Percentiles rank a stretch among this genome's conserved stretches.
Evolutionary conservation across 2,113 vertebrate species (phyloP).

Genomic region (Trogon surrucura): DNA sequence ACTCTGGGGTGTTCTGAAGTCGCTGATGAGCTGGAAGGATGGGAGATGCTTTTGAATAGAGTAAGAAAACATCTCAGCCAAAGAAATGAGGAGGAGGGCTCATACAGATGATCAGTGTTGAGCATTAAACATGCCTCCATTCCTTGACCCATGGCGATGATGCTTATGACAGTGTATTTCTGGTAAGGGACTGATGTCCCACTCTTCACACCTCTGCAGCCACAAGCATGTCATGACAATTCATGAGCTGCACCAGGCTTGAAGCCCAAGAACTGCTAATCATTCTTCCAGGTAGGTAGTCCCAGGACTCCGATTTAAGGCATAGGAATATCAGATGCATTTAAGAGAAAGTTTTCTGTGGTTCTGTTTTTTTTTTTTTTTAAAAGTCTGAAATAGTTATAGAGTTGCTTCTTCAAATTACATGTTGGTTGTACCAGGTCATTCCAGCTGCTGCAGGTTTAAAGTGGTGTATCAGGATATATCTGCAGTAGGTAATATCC

Average conservation of each 20-base stretch:
- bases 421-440: not conserved
- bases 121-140: not conserved
- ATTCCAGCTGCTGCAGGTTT: not conserved
- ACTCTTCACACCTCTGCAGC: not conserved
- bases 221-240: not conserved
- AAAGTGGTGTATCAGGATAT: not conserved
- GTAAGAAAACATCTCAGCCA: not conserved
- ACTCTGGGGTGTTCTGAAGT: not conserved
- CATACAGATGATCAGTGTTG: not conserved
- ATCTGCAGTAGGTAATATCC: not conserved
- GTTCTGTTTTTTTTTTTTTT: not conserved
- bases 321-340: not conserved
- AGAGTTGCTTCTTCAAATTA: not conserved
- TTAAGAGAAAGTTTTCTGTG: not conserved
- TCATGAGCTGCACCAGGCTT: not conserved
- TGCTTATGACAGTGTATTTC: not conserved
- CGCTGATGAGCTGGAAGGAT: not conserved
- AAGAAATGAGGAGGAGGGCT: not conserved
- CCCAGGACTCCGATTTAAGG: not conserved
- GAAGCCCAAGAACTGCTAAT: not conserved
- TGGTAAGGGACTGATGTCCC: not conserved
- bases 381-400: not conserved
- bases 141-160: fast-evolving
- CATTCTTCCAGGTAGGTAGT: not conserved
- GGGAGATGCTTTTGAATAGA: not conserved